These are phyloP conservation scores for Lithobius niger DNA, from an alignment of 1,140 invertebrate genomes.

Conservation along the genomic window DNA sequence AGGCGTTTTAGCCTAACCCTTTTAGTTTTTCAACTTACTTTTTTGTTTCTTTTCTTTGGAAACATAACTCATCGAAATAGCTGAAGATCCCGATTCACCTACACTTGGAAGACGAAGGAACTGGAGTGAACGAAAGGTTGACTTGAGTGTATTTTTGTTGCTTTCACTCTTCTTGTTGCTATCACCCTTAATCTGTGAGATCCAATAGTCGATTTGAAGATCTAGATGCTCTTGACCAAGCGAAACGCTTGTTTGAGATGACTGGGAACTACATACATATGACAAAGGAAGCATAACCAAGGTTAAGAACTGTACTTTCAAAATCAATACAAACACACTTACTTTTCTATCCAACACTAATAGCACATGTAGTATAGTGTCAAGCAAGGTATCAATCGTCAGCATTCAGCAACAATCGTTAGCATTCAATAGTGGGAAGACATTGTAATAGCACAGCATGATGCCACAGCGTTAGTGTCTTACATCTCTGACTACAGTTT, in stretches of 20 bases:
- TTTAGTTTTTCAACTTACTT: too few species aligned
- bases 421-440: too few species aligned
- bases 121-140: slow-evolving; percentile 63
- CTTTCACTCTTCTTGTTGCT: slow-evolving; percentile 22
- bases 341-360: too few species aligned
- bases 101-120: slow-evolving; percentile 48
- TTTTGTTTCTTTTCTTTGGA: slow-evolving; percentile 93
- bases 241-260: not conserved
- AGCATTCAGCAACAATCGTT: too few species aligned
- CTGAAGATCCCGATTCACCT: slow-evolving; percentile 30
- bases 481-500: too few species aligned
- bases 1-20: too few species aligned
- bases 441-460: too few species aligned
- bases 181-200: slow-evolving; percentile 23
- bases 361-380: too few species aligned
- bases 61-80: slow-evolving; percentile 64
- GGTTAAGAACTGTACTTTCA: too few species aligned
- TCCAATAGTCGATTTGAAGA: slow-evolving; percentile 89
- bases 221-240: slow-evolving; percentile 54
- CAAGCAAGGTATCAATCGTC: too few species aligned
- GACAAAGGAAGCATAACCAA: not conserved
- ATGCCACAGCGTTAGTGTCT: too few species aligned
- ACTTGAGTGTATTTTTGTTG: slow-evolving; percentile 56
- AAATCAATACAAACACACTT: too few species aligned
- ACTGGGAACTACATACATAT: not conserved